Conservation (phyloP, 1,140 invertebrate species). For the Saccostrea glomerata region DNA sequence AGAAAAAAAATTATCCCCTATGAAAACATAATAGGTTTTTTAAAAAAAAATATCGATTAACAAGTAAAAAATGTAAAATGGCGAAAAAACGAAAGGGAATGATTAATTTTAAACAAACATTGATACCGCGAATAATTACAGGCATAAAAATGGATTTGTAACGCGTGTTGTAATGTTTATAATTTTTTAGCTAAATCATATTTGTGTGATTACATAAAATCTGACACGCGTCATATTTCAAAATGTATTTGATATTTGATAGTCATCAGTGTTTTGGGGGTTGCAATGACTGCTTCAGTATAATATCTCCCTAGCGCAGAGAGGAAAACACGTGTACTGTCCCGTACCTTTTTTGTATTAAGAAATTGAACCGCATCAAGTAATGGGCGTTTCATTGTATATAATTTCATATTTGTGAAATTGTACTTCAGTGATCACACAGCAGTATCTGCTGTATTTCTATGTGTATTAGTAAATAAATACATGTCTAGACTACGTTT, state of each 20-base stretch:
- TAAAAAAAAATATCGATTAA: not conserved
- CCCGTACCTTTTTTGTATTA: not conserved
- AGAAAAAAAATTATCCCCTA: too few relatives aligned
- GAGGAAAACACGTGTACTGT: not conserved
- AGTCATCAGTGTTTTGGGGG: not conserved
- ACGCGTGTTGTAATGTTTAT: not conserved
- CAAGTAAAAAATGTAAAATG: not conserved
- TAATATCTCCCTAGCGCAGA: not conserved
- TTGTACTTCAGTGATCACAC: not conserved
- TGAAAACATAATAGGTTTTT: too few relatives aligned
- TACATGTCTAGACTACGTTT: too few relatives aligned
- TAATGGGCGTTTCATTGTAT: not conserved
- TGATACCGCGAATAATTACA: not conserved
- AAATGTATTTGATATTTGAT: slow-evolving; percentile 26
- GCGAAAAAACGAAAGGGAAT: not conserved
- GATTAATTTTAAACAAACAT: not conserved
- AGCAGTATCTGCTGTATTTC: not conserved
- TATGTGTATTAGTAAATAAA: not conserved
- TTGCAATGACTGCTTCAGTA: not conserved
- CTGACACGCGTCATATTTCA: slow-evolving; percentile 7
- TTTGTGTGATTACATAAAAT: slow-evolving; percentile 32
- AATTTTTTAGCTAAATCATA: not conserved
- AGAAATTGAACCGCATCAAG: not conserved
- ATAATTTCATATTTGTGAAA: not conserved
- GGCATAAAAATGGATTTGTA: not conserved